Evolutionary conservation across 2,888 invertebrate genomes (phyloP).

Genomic region (Plebejus anna): DNA sequence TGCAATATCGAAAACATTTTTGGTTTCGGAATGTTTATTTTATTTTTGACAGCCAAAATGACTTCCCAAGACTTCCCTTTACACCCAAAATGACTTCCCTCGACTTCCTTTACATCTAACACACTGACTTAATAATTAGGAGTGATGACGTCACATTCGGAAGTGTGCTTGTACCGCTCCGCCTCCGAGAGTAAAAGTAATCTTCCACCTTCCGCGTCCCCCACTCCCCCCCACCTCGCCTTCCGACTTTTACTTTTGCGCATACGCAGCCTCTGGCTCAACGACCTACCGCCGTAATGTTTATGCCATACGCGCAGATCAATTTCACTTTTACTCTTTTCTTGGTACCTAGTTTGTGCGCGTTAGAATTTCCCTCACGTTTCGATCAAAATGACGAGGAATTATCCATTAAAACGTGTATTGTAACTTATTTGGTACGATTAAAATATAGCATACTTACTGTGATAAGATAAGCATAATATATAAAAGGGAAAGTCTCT

Average conservation of each 20-base stretch:
- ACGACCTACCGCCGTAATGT: conserved; percentile 21
- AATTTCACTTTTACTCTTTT: conserved; percentile 12
- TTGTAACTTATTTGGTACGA: background rate
- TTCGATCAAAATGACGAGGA: background rate
- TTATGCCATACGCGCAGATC: conserved; percentile 21
- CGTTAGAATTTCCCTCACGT: background rate
- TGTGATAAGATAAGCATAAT: background rate
- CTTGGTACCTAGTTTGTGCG: background rate
- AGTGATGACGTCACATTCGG: conserved; percentile 18
- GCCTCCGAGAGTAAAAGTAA: conserved; percentile 66
- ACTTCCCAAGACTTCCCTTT: no score
- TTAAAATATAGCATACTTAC: background rate
- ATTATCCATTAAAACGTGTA: background rate
- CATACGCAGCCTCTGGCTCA: conserved; percentile 33
- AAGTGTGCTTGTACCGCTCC: conserved; percentile 25
- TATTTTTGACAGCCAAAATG: no score
- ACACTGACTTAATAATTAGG: conserved; percentile 1
- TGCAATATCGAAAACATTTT: no score
- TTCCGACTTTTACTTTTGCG: conserved; percentile 73
- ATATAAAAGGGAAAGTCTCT: background rate
- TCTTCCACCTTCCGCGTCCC: conserved; percentile 65
- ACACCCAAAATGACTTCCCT: no score
- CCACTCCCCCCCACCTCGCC: conserved; percentile 40
- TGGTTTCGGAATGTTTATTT: no score
- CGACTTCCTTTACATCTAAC: background rate